Evolutionary conservation across 2,797 vertebrate genomes (phyloP).

Genomic region (Leptoclinus maculatus): DNA sequence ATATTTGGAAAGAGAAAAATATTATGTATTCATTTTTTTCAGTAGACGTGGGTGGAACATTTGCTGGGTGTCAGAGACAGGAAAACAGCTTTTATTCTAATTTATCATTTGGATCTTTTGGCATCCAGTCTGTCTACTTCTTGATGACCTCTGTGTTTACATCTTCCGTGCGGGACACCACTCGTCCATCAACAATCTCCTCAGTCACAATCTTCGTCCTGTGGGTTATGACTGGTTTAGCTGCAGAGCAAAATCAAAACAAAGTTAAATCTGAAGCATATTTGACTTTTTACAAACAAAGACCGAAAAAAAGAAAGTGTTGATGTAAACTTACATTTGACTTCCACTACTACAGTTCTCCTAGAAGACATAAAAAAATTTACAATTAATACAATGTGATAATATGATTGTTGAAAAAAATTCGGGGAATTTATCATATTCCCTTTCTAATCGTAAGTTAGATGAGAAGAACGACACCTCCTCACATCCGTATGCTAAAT

Average conservation of each 20-base stretch:
- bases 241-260: conserved; percentile 44
- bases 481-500: neutral
- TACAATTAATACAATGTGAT: neutral
- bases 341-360: conserved; percentile 10
- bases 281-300: neutral
- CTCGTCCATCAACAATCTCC: conserved; percentile 88
- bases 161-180: conserved; percentile 83
- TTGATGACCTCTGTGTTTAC: conserved; percentile 42
- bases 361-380: conserved; percentile 26
- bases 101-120: neutral
- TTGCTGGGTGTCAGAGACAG: neutral
- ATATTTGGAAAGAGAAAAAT: conserved; percentile 2
- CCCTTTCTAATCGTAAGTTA: neutral
- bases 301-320: neutral
- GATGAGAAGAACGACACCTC: neutral
- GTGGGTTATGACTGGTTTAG: conserved; percentile 74
- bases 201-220: conserved; percentile 88
- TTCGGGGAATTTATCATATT: neutral
- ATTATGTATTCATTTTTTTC: neutral
- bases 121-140: conserved; percentile 21
- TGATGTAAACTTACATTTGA: conserved; percentile 69
- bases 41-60: neutral
- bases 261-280: neutral
- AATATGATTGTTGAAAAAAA: neutral
- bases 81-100: neutral